phyloP scores from a whole-genome alignment of 2,888 invertebrate species.

The Drosophila subquinaria region DNA sequence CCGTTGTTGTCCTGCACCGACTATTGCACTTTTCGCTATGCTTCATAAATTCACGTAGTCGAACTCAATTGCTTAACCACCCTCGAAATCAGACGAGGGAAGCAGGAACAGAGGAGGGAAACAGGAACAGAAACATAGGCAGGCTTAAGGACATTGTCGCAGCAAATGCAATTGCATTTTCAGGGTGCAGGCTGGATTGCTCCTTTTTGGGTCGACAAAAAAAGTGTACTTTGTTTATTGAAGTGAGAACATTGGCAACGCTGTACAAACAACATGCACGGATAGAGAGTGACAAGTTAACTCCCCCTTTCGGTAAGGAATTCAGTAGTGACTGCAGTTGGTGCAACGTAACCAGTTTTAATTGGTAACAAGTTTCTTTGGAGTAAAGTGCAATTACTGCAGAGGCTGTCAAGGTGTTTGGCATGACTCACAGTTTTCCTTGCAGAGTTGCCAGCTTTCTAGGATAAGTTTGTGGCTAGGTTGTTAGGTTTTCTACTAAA shows the following conservation, averaged over 20 bases:
- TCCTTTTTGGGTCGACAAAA: slow-evolving; percentile 33
- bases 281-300: slow-evolving; percentile 26
- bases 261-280: slow-evolving; percentile 32
- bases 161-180: slow-evolving; percentile 58
- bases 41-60: slow-evolving; percentile 72
- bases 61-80: slow-evolving; percentile 60
- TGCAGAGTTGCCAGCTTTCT: slow-evolving; percentile 29
- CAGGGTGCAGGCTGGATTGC: slow-evolving; percentile 30
- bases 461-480: slow-evolving; percentile 17
- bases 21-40: slow-evolving; percentile 70
- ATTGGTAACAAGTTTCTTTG: slow-evolving; percentile 30
- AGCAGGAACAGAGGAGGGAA: not conserved
- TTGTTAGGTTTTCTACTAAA: slow-evolving; percentile 14
- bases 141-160: slow-evolving; percentile 45
- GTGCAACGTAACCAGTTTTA: slow-evolving; percentile 27
- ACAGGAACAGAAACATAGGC: slow-evolving; percentile 9
- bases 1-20: slow-evolving; percentile 30
- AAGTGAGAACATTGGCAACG: slow-evolving; percentile 67
- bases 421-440: slow-evolving; percentile 6
- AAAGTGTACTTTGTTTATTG: slow-evolving; percentile 52
- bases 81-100: slow-evolving; percentile 37
- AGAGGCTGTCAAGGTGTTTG: slow-evolving; percentile 11
- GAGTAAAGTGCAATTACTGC: slow-evolving; percentile 20
- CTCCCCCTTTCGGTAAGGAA: not conserved
- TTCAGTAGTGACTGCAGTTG: slow-evolving; percentile 31